Percentiles rank a stretch among this genome's conserved stretches.
Evolutionary conservation across 2,888 invertebrate species (phyloP).

Genomic region (Trichacis sp.): DNA sequence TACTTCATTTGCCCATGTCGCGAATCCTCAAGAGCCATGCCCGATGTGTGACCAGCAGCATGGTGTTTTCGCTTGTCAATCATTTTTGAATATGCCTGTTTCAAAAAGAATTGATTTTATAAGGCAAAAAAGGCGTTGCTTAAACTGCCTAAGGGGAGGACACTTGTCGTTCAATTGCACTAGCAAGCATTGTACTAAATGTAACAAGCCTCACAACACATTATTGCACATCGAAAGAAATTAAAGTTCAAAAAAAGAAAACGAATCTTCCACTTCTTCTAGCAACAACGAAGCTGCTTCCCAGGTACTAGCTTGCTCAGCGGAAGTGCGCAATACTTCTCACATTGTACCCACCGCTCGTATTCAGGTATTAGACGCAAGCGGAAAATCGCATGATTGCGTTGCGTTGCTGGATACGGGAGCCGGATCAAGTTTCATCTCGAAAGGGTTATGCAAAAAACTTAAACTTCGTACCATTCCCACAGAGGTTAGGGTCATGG

Average conservation of each 20-base stretch:
- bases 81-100: conserved; percentile 15
- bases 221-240: conserved; percentile 11
- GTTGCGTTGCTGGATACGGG: conserved; percentile 14
- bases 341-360: conserved; percentile 13
- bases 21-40: conserved; percentile 6
- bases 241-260: too few species aligned
- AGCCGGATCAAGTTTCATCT: conserved; percentile 9
- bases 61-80: conserved; percentile 10
- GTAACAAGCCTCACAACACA: conserved; percentile 8
- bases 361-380: conserved; percentile 1
- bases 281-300: too few species aligned
- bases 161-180: conserved; percentile 3
- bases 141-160: conserved; percentile 18
- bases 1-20: conserved; percentile 3
- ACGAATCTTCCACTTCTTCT: too few species aligned
- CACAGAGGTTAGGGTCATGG: background rate
- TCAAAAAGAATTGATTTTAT: conserved; percentile 2
- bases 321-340: too few species aligned
- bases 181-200: background rate
- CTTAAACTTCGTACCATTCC: conserved; percentile 2
- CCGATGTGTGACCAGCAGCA: conserved; percentile 13
- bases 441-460: background rate
- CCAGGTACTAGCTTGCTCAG: too few species aligned
- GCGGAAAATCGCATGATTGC: conserved; percentile 2
- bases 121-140: conserved; percentile 18